Base-by-base conservation (phyloP, 2,113 vertebrate genomes). In the Pandion haliaetus region DNA sequence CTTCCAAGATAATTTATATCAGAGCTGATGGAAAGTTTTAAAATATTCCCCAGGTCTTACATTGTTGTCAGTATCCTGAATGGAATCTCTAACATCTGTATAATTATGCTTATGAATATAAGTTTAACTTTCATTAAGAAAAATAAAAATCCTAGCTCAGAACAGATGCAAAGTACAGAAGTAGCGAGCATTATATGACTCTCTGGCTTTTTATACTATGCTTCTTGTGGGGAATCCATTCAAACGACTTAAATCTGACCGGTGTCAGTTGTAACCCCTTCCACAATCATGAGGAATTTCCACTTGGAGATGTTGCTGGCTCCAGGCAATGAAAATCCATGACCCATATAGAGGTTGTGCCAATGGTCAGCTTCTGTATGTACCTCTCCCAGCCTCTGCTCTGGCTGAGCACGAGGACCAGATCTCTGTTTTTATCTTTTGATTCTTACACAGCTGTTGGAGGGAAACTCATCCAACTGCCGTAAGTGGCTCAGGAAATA, bases 51-150 rank as follows among this genome's bases (percentile, higher is more conserved):
- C 15, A 55, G 42, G 16, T 71, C 5, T 79, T 36, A 9, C 4
- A 1, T 10, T 19, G 16, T 17, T 66, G 38, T 69, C 47, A 14
- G 23, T 16, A 20, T 23, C 23, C 74, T 36, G 50, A 55, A 49
- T 24, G 63, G 65, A 55, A 80, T 42, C 66, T 38, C 66, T 17
- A 57, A 4, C 29, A 6, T 1, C 5, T 0, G 0, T 11, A 8
- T 9, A 61, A 70, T 13, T 36, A 19, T 20, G 32, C 21, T 67
- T 44, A 57, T 0, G 5, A 59, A n/a, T 8, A 25, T 6, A 21
- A 82, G 7, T 36, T 61, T 26, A 26, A 52, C 1, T 42, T 40
- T 8, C 26, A 21, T 8, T 57, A 44, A 28, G 32, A 34, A 63
- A 71, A 85, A 58, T 11, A 3, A 9, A 78, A 78, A 13, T 9